Evolutionary conservation across 2,113 vertebrate species (phyloP).

Genomic region (Lepisosteus oculatus): DNA sequence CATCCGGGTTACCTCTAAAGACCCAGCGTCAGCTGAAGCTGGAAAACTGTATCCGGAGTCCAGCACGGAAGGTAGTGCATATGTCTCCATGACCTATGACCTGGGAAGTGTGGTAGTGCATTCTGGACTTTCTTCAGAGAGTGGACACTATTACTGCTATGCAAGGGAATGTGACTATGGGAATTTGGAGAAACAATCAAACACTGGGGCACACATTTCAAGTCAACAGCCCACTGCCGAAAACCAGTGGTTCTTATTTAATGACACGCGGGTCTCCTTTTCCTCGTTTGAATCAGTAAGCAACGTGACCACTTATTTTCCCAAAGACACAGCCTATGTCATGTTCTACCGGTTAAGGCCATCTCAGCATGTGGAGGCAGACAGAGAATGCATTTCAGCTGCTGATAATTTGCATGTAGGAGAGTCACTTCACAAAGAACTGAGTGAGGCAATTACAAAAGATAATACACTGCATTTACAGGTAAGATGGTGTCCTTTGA

Average conservation of each 20-base stretch:
- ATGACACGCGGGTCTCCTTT: slow-evolving; percentile 76
- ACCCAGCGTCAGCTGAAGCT: slow-evolving; percentile 13
- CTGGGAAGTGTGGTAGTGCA: slow-evolving; percentile 76
- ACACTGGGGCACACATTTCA: rapidly evolving
- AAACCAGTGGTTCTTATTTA: slow-evolving; percentile 77
- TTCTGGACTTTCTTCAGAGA: slow-evolving; percentile 72
- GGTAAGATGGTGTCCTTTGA: slow-evolving; percentile 44
- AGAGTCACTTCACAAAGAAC: slow-evolving; percentile 61
- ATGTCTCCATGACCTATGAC: slow-evolving; percentile 58
- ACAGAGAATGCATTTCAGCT: background rate
- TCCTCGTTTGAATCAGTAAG: slow-evolving; percentile 76
- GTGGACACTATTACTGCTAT: slow-evolving; percentile 79
- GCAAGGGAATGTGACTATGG: slow-evolving; percentile 60
- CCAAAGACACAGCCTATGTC: slow-evolving; percentile 76
- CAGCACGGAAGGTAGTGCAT: slow-evolving; percentile 23
- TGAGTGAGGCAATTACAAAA: slow-evolving; percentile 79
- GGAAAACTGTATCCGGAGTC: background rate
- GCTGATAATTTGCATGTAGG: slow-evolving; percentile 29
- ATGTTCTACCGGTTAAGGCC: slow-evolving; percentile 69
- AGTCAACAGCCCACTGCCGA: slow-evolving; percentile 53
- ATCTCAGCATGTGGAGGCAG: slow-evolving; percentile 7
- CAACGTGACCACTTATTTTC: slow-evolving; percentile 73
- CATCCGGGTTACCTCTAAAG: slow-evolving; percentile 35
- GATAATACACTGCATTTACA: slow-evolving; percentile 77
- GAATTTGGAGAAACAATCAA: rapidly evolving